Evolutionary conservation across 2,888 invertebrate species (phyloP), one percentile per base, ranked within the genome.

Genomic region (Erannis defoliaria): DNA sequence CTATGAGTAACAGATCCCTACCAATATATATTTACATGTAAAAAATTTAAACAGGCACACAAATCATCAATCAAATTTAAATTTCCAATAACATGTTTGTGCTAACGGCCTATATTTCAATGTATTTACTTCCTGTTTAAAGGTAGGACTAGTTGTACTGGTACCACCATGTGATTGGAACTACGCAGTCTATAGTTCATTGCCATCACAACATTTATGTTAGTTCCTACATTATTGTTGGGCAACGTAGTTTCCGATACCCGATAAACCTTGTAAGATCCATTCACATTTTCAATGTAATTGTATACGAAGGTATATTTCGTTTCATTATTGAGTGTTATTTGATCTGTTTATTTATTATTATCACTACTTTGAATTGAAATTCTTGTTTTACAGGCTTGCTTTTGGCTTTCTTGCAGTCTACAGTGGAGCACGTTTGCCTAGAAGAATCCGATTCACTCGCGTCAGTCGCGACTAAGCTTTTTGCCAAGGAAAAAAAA

Each of bases 151-250:
- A 14, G 10, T 40, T 4, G 19, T 40, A 19, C 19, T 40, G 26
- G 26, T 31, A 31, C 31, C 10, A 8, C 8, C 19, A n/a, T 43
- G 42, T 23, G 23, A 21, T 43, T 14, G 19, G 19, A 23, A 23
- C 23, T 43, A 21, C 42, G 42, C 42, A 12, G 21, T 40, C 40
- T 40, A 10, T 40, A 40, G 19, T 43, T 43, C 33, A 43, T 23
- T 38, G 26, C 62, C 58, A 58, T 45, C 37, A 33, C 38, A 26
- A 43, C 14, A 43, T 43, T 23, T 43, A 43, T 23, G 42, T 43
- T 19, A 23, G n/a, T 43, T 43, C 42, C 42, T 43, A 43, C 2
- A 48, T 45, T 8, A 29, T 48, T 31, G 33, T 48, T n/a, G 48
- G 16, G 18, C 48, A 16, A 12, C 48, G 5, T 33, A 43, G 35